phyloP scores from a whole-genome alignment of 2,888 invertebrate species.

The Chirona hameri region DNA sequence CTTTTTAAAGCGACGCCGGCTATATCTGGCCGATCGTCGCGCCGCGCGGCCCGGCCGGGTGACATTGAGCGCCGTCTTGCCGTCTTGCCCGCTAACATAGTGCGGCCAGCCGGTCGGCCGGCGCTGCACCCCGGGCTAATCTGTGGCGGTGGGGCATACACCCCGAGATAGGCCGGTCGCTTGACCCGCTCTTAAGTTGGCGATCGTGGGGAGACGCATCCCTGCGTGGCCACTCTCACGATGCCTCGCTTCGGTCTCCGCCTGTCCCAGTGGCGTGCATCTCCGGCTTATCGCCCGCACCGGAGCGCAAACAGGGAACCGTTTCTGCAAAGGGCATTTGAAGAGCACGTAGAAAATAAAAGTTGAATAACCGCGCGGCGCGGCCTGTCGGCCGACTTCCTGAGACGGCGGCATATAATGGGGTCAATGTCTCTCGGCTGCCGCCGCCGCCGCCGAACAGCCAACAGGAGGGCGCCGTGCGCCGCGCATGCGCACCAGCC shows the following conservation, averaged over 20 bases:
- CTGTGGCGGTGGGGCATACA: conserved; percentile 5
- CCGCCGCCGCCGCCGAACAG: neutral
- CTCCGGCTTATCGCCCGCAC: neutral
- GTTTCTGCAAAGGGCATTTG: neutral
- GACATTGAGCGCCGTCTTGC: neutral
- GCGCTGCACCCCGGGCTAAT: neutral
- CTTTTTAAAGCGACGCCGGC: neutral
- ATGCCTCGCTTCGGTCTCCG: too few species aligned
- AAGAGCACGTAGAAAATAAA: conserved; percentile 28
- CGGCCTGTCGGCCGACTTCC: neutral
- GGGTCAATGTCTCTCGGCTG: conserved; percentile 13
- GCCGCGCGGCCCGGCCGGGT: neutral
- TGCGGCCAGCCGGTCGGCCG: neutral
- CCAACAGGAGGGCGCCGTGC: neutral
- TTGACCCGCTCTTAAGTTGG: neutral
- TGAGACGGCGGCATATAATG: neutral
- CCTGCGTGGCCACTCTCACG: neutral
- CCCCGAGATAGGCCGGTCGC: neutral
- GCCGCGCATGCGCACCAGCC: neutral
- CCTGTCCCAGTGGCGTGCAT: neutral
- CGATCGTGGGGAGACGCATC: neutral
- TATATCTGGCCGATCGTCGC: neutral
- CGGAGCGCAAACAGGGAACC: neutral
- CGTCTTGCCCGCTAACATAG: neutral
- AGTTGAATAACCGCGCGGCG: conserved; percentile 23